These are phyloP conservation scores for Climacteris rufus DNA, from an alignment of 2,113 vertebrate species.

Conservation along the genomic window DNA sequence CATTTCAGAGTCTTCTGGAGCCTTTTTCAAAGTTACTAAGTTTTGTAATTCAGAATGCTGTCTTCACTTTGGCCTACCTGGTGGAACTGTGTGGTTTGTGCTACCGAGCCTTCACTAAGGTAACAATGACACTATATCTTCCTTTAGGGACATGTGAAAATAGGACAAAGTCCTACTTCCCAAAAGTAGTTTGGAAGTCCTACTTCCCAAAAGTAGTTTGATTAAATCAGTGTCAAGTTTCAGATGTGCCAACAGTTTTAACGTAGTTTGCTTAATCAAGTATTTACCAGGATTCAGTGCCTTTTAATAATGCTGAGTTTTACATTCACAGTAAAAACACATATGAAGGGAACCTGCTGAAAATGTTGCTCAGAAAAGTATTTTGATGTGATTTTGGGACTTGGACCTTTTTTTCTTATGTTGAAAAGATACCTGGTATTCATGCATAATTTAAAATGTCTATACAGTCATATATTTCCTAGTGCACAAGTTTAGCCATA, in stretches of 20 bases:
- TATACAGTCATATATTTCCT: background rate
- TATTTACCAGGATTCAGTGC: background rate
- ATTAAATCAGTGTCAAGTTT: background rate
- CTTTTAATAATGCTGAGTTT: background rate
- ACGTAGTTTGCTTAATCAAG: background rate
- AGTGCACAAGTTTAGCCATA: background rate
- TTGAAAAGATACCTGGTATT: background rate
- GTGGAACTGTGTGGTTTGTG: conserved; percentile 97
- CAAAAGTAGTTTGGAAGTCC: background rate
- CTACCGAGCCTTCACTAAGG: conserved; percentile 97
- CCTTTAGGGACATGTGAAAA: background rate
- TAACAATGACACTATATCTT: conserved; percentile 48
- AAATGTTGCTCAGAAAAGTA: background rate
- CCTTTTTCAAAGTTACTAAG: conserved; percentile 96
- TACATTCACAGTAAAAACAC: background rate
- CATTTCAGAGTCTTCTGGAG: conserved; percentile 91
- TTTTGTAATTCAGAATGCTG: conserved; percentile 96
- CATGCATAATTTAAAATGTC: background rate
- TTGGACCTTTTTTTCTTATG: background rate
- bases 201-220: background rate
- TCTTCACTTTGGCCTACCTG: conserved; percentile 92
- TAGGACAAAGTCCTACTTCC: background rate
- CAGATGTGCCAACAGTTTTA: background rate
- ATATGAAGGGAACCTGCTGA: background rate
- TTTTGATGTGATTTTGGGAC: background rate